phyloP scores from a whole-genome alignment of 2,797 vertebrate species.

The Cirrhinus molitorella region DNA sequence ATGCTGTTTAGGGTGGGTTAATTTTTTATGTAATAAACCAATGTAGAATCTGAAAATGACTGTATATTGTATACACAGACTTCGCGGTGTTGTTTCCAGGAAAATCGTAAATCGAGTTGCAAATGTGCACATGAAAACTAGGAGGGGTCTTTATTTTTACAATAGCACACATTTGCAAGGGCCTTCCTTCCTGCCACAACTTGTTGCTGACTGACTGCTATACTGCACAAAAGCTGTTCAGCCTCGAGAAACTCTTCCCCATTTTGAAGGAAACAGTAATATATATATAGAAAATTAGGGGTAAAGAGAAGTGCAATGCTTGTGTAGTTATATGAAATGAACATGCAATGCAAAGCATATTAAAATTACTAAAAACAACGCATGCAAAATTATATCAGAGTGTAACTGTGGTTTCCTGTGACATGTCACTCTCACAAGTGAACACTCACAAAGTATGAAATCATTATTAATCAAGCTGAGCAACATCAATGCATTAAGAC shows the following conservation, averaged over 20 bases:
- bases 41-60: background rate
- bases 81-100: constrained; percentile 40
- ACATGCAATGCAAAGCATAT: background rate
- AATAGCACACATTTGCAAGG: constrained; percentile 20
- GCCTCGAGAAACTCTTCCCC: background rate
- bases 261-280: background rate
- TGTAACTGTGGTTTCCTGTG: background rate
- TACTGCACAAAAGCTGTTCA: background rate
- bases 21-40: background rate
- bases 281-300: background rate
- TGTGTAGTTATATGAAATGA: background rate
- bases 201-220: background rate
- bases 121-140: constrained; percentile 38
- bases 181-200: background rate
- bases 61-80: constrained; percentile 41
- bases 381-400: background rate
- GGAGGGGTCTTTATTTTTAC: constrained; percentile 26
- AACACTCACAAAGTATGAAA: background rate
- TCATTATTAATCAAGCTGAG: no score
- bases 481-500: no score
- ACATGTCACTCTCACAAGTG: background rate
- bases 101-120: constrained; percentile 54
- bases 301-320: background rate
- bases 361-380: background rate
- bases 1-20: background rate